Evolutionary conservation across 2,888 invertebrate genomes (phyloP).

Genomic region (Drosophila kuntzei): DNA sequence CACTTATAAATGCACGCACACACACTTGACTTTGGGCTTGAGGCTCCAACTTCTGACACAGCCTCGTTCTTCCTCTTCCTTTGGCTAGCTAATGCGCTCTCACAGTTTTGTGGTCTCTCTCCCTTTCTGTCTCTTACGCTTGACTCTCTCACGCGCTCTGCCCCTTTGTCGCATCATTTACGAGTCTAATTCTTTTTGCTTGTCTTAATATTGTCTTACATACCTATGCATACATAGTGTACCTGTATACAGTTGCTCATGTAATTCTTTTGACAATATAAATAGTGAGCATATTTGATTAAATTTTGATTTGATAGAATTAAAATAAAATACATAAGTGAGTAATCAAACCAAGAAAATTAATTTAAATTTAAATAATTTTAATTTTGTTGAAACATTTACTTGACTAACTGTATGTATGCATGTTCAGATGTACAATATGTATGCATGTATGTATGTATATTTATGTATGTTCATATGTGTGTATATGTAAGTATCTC

Average conservation of each 20-base stretch:
- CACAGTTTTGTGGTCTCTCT: slow-evolving; percentile 7
- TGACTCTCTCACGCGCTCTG: slow-evolving; percentile 5
- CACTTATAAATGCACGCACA: background rate
- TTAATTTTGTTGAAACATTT: no score
- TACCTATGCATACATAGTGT: slow-evolving; percentile 15
- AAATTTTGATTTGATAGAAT: no score
- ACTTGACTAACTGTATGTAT: background rate
- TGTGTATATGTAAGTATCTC: slow-evolving; percentile 56
- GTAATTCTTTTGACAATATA: no score
- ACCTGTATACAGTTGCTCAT: background rate
- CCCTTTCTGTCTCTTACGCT: slow-evolving; percentile 5
- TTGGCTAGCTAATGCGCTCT: slow-evolving; percentile 18
- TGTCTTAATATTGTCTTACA: slow-evolving; percentile 50
- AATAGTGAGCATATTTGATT: no score
- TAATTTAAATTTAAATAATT: no score
- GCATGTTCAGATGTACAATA: no score
- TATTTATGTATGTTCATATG: slow-evolving; percentile 5
- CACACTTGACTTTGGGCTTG: slow-evolving; percentile 61
- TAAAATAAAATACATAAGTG: no score
- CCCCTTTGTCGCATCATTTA: slow-evolving; percentile 54
- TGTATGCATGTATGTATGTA: slow-evolving; percentile 3
- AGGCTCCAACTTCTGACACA: slow-evolving; percentile 48
- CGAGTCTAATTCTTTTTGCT: slow-evolving; percentile 53
- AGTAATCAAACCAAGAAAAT: no score
- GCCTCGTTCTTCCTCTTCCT: slow-evolving; percentile 24